Base-by-base conservation (phyloP, 2,113 vertebrate species). In the Barnardius zonarius region DNA sequence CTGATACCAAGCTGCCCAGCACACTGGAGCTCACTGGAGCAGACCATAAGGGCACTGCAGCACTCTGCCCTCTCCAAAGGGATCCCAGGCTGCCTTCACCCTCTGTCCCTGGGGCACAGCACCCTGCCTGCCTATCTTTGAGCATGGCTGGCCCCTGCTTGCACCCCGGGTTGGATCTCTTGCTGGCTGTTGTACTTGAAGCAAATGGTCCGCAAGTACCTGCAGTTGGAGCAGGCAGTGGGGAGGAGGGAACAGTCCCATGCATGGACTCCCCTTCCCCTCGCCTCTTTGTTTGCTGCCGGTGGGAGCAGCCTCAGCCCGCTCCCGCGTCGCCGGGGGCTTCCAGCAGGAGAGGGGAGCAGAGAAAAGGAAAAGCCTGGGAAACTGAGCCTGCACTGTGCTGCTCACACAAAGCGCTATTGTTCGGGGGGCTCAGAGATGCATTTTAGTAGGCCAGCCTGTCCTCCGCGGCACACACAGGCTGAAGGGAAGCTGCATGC, bases 371-470 rank as follows among this genome's bases (percentile, higher is more conserved):
- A 76, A 83, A 97, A 97, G 98, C 98, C 97, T 98, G 98, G 98
- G 98, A 99, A 99, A 98, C 98, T 98, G 97, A 98, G 97, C 97
- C 96, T 89, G 97, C 98, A 96, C 98, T 98, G 97, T 98, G 97
- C 96, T 85, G 94, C 95, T 88, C 77, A 62, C 95, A 99, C 98
- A 99, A 98, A 98, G 98, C 93, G 78, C 98, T 94, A 98, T 99
- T 99, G 98, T 99, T 96, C 79, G 24, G 75, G 90, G 96, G 83
- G 95, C 90, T 92, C 94, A 88, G 98, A 83, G 88, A 96, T 97
- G 97, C 95, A 89, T 94, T 97, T 98, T 96, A 97, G 96, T 97
- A 96, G 98, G 97, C 88, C 96, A 93, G 97, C 17, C 61, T 91
- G 97, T 97, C 97, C 95, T 94, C 96, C 44, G 51, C 57, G 2